Percentiles rank a stretch among this genome's conserved stretches.
These are phyloP conservation scores for Corella eumyota DNA, from an alignment of 23 tunicate genomes.

Conservation along the genomic window DNA sequence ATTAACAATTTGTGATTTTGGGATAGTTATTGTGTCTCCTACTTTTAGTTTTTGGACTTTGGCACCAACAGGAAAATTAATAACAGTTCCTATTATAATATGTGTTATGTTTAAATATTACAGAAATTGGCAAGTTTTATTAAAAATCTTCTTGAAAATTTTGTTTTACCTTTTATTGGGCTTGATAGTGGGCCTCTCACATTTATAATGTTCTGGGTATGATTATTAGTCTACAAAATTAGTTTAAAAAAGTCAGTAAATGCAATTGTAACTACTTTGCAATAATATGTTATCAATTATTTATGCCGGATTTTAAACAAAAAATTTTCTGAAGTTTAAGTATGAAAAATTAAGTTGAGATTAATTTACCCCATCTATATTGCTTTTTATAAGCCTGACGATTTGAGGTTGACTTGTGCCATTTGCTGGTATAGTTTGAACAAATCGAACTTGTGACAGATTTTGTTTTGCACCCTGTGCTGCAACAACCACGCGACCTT, in stretches of 20 bases:
- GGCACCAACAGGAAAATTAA: constrained; percentile 16
- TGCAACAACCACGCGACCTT: no score
- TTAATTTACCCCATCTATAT: constrained; percentile 5
- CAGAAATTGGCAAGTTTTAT: not conserved
- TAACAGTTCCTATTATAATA: constrained; percentile 6
- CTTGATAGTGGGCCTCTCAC: constrained; percentile 23
- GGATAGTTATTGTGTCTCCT: constrained; percentile 84
- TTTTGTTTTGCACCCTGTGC: not conserved
- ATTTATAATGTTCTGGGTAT: constrained; percentile 16
- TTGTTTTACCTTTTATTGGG: constrained; percentile 29
- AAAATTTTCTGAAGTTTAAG: not conserved
- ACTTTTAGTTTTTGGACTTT: constrained; percentile 49
- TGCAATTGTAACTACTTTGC: no score
- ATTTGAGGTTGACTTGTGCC: constrained; percentile 1
- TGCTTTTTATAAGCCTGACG: constrained; percentile 19
- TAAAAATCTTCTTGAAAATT: not conserved
- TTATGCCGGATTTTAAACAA: not conserved
- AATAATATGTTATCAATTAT: not conserved
- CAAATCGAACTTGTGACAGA: constrained; percentile 1
- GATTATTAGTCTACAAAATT: constrained; percentile 2
- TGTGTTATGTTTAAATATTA: not conserved
- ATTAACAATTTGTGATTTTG: constrained; percentile 6
- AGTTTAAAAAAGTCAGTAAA: not conserved
- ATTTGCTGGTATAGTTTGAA: constrained; percentile 9
- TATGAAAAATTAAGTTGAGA: no score